These are phyloP conservation scores for Leptobrachium leishanense DNA, from an alignment of 2,113 vertebrate genomes.

Conservation along the genomic window DNA sequence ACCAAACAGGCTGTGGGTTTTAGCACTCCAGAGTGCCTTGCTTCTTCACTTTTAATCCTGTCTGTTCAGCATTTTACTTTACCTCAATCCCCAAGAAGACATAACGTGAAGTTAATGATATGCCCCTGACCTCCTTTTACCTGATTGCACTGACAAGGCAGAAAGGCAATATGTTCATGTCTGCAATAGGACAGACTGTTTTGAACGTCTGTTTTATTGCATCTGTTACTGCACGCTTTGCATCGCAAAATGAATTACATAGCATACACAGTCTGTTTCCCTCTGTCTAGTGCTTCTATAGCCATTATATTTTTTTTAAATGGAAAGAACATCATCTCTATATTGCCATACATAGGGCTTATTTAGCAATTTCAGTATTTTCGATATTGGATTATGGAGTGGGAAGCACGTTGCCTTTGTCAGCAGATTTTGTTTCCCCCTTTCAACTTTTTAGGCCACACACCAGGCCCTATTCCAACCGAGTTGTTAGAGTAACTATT, in stretches of 20 bases:
- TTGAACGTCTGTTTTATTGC: constrained; percentile 20
- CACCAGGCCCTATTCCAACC: too few relatives aligned
- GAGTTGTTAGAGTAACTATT: too few relatives aligned
- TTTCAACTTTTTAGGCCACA: too few relatives aligned
- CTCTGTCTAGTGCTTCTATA: too few relatives aligned
- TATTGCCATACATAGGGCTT: too few relatives aligned
- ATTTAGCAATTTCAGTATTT: too few relatives aligned
- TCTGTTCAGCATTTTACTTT: constrained; percentile 38
- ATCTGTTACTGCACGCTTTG: not conserved
- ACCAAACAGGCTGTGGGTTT: constrained; percentile 45
- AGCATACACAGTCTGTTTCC: too few relatives aligned
- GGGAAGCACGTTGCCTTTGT: too few relatives aligned
- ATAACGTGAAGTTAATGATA: constrained; percentile 41
- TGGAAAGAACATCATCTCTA: too few relatives aligned
- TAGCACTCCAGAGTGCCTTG: constrained; percentile 35
- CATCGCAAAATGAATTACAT: not conserved
- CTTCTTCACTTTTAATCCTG: constrained; percentile 28
- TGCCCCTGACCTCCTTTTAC: constrained; percentile 40
- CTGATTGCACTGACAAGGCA: constrained; percentile 45
- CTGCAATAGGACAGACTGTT: not conserved
- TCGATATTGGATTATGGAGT: too few relatives aligned
- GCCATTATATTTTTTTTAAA: too few relatives aligned
- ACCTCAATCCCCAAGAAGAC: constrained; percentile 38
- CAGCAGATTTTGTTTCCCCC: too few relatives aligned
- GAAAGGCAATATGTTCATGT: constrained; percentile 46